These are phyloP conservation scores for Trachymyrmex cornetzi DNA, from an alignment of 1,140 invertebrate species.

Conservation along the genomic window DNA sequence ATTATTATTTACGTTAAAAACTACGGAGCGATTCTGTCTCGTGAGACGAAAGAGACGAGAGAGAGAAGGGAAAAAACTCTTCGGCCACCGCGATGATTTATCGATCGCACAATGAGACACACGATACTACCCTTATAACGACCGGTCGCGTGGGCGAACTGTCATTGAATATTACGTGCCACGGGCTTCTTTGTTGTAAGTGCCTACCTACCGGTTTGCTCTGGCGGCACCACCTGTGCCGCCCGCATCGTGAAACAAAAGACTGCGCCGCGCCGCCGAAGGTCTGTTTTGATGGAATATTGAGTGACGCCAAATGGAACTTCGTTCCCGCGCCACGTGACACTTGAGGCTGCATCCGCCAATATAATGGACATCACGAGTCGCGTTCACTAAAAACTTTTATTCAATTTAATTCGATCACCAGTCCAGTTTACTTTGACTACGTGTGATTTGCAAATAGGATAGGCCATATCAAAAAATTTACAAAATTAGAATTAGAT, in stretches of 20 bases:
- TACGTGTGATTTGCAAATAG: too few relatives aligned
- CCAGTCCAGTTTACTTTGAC: neutral
- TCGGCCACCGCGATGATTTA: constrained; percentile 62
- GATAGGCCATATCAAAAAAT: too few relatives aligned
- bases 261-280: constrained; percentile 54
- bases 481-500: too few relatives aligned
- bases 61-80: neutral
- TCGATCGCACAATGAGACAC: constrained; percentile 75
- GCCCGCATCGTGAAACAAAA: constrained; percentile 80
- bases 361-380: neutral
- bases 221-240: constrained; percentile 74
- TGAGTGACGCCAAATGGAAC: constrained; percentile 79
- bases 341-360: constrained; percentile 42
- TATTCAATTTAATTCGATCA: neutral
- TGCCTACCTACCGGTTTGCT: constrained; percentile 55
- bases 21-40: neutral
- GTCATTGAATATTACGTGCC: constrained; percentile 55
- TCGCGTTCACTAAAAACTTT: neutral
- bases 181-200: constrained; percentile 71
- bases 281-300: constrained; percentile 76
- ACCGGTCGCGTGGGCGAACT: constrained; percentile 56
- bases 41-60: neutral
- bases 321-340: constrained; percentile 67
- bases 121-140: constrained; percentile 79
- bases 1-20: neutral